Base-by-base conservation (phyloP, 2,888 invertebrate species). In the Neoitamus cyanurus region DNA sequence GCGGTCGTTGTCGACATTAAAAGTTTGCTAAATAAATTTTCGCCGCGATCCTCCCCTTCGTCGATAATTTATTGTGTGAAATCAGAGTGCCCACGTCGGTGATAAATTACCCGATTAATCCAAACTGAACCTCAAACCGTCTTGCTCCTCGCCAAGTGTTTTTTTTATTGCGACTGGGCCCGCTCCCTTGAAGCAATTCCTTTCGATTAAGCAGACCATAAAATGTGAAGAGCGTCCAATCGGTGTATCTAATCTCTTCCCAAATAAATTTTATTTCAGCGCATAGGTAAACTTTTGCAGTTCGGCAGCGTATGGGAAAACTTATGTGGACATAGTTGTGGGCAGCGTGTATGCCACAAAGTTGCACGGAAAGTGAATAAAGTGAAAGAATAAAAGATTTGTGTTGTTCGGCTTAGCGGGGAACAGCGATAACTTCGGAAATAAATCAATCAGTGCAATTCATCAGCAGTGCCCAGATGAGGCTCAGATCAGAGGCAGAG, bases 41-140 rank as follows among this genome's bases (percentile, higher is more conserved):
- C 28, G 20, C 28, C 28, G 20, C 4, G 42, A 42, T 1, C 37
- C 25, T 15, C 37, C 75, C 28, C 42, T 20, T 75, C 25, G 20
- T 3, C 13, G 20, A 75, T 42, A 75, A 75, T 75, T 75, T 75
- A 75, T 75, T 42, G 42, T 37, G 42, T 20, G 42, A 42, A 75
- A 42, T 42, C 20, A 37, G 75, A 42, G 28, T 36, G 20, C 75
- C 75, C 75, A 42, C 42, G 20, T 75, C 34, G 42, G 25, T 30
- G 25, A 75, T 75, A 75, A 75, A 75, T 75, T 42, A 46, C 20
- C 31, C 6, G 58, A 20, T 58, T 36, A 58, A 25, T 58, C 58
- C 20, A 58, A 58, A 37, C 9, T 9, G 37, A 70, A n/a, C 15
- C 15, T 3, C 2, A 9, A 58, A 30, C 25, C n/a, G 31, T 70